Conservation (phyloP, 1,140 invertebrate species). For the Halyomorpha halys region DNA sequence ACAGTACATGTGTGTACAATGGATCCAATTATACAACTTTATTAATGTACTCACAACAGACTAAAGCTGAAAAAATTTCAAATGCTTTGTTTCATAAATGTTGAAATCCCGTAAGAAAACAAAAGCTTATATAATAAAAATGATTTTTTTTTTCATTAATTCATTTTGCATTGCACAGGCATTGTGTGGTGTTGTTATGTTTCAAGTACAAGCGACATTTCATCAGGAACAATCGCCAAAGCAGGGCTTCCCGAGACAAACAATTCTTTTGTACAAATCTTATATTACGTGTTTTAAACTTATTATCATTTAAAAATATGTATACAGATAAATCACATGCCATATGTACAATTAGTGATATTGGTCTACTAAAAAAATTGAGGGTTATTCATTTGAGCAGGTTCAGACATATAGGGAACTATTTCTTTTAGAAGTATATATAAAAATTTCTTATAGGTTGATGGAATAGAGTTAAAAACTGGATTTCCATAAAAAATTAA, state of each 20-base stretch:
- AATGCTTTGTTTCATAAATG: too few relatives aligned
- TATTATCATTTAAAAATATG: background rate
- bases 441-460: too few relatives aligned
- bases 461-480: too few relatives aligned
- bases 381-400: too few relatives aligned
- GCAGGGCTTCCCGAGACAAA: constrained; percentile 9
- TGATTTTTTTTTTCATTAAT: background rate
- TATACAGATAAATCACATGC: background rate
- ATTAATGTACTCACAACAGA: too few relatives aligned
- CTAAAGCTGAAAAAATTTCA: too few relatives aligned
- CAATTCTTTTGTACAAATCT: too few relatives aligned
- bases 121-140: background rate
- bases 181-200: constrained; percentile 13
- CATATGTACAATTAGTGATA: constrained; percentile 14
- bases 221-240: constrained; percentile 12
- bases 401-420: too few relatives aligned
- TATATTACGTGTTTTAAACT: background rate
- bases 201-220: background rate
- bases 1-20: constrained; percentile 17
- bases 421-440: too few relatives aligned
- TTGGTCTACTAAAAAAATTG: background rate
- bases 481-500: too few relatives aligned
- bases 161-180: constrained; percentile 16
- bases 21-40: background rate
- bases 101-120: too few relatives aligned